Base-by-base conservation (phyloP, 2,888 invertebrate genomes). In the Acanthopleura granulata region DNA sequence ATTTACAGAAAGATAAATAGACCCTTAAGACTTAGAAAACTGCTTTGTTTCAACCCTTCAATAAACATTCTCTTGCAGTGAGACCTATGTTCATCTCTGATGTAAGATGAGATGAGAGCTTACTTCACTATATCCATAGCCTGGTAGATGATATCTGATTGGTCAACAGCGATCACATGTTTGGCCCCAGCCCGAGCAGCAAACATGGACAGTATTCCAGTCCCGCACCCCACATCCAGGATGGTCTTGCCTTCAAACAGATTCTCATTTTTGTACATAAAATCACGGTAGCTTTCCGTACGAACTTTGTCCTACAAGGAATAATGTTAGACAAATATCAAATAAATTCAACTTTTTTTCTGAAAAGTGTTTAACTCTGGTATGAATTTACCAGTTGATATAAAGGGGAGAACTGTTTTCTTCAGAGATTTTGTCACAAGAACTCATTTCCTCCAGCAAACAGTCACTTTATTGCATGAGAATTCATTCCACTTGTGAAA, bases 181-280 rank as follows among this genome's bases (percentile, higher is more conserved):
- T 93, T 93, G 9, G 97, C 97, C n/a, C 97, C 97, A 49, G 96
- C 97, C 91, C 94, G 93, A 0, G 96, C 97, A 90, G 96, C 96
- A 90, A 97, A 96, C 85, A 97, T 92, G 0, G 97, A 96, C 40
- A 98, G 91, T 82, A 98, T 95, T 40, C 97, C 93, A 88, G 90
- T 91, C 3, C 91, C 92, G 86, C 91, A 91, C 18, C 92, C 92
- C 49, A 92, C 89, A 81, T 92, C 91, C 30, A 92, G 81, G 9
- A 97, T 95, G 74, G 94, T 89, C 92, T 96, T 97, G 77, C 93
- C 94, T 84, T 92, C 92, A 74, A 97, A 93, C 75, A 93, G 91
- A 50, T 93, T 92, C 49, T 92, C 91, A 89, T 97, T 97, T 25
- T 93, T 93, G 72, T 95, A 87, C 80, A 98, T 94, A 29, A 97